A percentile compares a stretch with the other conserved stretches of the same genome.
phyloP scores from a whole-genome alignment of 1,140 invertebrate species.

The Centruroides vittatus region DNA sequence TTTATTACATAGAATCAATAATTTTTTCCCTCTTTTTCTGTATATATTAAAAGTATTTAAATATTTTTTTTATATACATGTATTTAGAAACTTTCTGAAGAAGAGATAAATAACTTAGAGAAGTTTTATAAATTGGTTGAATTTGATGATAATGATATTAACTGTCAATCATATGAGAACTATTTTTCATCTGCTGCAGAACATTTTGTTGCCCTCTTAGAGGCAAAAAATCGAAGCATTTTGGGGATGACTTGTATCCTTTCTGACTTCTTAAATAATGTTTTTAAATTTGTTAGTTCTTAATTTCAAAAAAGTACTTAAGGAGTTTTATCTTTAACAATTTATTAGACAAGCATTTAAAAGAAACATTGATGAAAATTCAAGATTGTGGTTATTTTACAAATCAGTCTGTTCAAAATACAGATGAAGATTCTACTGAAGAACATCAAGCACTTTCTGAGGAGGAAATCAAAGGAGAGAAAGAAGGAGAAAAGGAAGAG shows the following conservation, averaged over 20 bases:
- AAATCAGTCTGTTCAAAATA: background rate
- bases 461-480: slow-evolving; percentile 33
- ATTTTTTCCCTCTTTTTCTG: too few species aligned
- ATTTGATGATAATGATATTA: slow-evolving; percentile 12
- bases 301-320: too few species aligned
- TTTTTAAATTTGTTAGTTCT: too few species aligned
- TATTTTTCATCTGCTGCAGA: slow-evolving; percentile 60
- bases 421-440: background rate
- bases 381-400: slow-evolving; percentile 62
- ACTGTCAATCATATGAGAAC: slow-evolving; percentile 15
- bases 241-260: slow-evolving; percentile 45
- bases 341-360: slow-evolving; percentile 47
- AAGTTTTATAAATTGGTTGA: slow-evolving; percentile 44
- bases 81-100: slow-evolving; percentile 45
- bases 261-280: background rate
- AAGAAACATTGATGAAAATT: slow-evolving; percentile 54
- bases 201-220: slow-evolving; percentile 59
- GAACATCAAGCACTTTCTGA: background rate
- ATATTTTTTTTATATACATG: too few species aligned
- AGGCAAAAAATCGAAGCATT: slow-evolving; percentile 62
- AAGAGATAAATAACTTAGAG: slow-evolving; percentile 56
- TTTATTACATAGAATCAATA: background rate
- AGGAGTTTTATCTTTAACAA: background rate
- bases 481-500: background rate
- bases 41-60: too few species aligned